Evolutionary conservation across 2,888 invertebrate genomes (phyloP), one percentile per base, ranked within the genome.

Genomic region (Nephrotoma guestfalica): DNA sequence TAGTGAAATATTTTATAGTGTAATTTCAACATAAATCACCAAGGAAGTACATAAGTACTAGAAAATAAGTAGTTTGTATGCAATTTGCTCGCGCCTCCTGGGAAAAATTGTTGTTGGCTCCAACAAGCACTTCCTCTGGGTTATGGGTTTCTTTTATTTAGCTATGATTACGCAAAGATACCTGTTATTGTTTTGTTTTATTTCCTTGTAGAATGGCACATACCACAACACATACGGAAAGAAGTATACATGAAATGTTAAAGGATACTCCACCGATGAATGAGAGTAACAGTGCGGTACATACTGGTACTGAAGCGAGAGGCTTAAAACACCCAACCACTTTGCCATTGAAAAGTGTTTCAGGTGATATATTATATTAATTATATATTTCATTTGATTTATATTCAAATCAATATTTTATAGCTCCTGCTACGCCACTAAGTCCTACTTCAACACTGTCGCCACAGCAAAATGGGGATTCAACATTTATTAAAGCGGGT

Each of bases 191-290:
- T 30, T 30, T 30, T 30, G 2, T 0, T 30, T 30, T 30, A 30
- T 30, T 30, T 1, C 7, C 18, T 71, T 71, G 7, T 71, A 71
- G 71, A 86, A 86, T 86, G 86, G 86, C 86, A 9, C 43, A 86
- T 51, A 13, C 47, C 5, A 84, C 84, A 84, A 84, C 84, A n/a
- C 84, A 86, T 40, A 43, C 86, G 51, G 86, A 86, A 86, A 18
- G 86, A 40, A 86, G 86, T 90, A 96, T 96, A 90, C 96, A 96
- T 90, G 96, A 96, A 92, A 96, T 96, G 96, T 91, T 96, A 87
- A 96, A 96, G 91, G 96, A 96, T 89, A 95, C 96, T 84, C 95
- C 96, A 86, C 94, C 96, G 51, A 93, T 96, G 89, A 95, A 96
- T 88, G 95, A 95, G 89, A 95, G 94, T 88, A 95, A 94, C 89